Evolutionary conservation across 2,113 vertebrate genomes (phyloP).

Genomic region (Tylochromis polylepis): DNA sequence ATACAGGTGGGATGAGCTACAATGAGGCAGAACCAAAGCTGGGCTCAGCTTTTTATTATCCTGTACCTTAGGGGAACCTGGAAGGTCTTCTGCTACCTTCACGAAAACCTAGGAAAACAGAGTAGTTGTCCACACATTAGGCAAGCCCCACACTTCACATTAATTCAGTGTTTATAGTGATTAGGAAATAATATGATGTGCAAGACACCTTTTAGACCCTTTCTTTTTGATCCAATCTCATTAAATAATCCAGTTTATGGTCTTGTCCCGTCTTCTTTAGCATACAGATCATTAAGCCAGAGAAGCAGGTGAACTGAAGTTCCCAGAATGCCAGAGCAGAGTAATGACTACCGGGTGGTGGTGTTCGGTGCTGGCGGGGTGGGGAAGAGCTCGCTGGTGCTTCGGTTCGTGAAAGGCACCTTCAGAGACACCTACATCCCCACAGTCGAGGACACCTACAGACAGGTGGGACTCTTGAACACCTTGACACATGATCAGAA

Average conservation of each 20-base stretch:
- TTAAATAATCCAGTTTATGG: background rate
- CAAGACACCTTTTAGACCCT: background rate
- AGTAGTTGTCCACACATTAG: background rate
- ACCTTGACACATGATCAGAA: background rate
- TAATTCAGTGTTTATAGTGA: background rate
- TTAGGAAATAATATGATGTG: background rate
- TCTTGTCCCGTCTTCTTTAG: background rate
- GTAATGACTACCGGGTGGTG: constrained; percentile 92
- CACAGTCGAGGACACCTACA: constrained; percentile 92
- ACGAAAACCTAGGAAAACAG: background rate
- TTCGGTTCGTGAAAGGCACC: constrained; percentile 94
- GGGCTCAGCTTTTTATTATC: background rate
- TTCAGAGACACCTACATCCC: constrained; percentile 94
- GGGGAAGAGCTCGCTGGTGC: constrained; percentile 91
- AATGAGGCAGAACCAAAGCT: background rate
- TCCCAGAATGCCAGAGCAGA: constrained; percentile 89
- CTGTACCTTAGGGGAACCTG: background rate
- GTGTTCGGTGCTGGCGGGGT: constrained; percentile 90
- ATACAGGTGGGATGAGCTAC: background rate
- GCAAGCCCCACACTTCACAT: background rate
- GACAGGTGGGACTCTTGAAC: constrained; percentile 65
- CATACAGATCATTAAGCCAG: background rate
- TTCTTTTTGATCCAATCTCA: background rate
- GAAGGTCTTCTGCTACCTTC: background rate
- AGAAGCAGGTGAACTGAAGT: background rate